Evolutionary conservation across 64 coral and sea anemone genomes (phyloP).

Genomic region (Stylophora pistillata): DNA sequence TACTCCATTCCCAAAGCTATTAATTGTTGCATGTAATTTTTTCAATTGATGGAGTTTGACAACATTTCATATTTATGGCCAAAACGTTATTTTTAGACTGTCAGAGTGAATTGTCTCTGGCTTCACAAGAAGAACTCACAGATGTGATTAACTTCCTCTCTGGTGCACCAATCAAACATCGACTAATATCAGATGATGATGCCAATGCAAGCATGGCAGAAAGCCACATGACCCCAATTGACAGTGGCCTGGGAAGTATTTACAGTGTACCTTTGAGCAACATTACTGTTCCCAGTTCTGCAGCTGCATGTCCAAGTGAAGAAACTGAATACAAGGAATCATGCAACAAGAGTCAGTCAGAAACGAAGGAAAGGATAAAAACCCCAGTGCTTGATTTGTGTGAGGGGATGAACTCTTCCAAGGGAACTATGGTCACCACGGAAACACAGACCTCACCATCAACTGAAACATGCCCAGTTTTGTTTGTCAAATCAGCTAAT

Average conservation of each 20-base stretch:
- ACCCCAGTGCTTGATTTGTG: background rate
- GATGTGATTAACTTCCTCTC: slow-evolving; percentile 99
- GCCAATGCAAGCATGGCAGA: slow-evolving; percentile 64
- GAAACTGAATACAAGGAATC: background rate
- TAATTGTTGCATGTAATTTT: no score
- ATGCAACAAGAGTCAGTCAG: background rate
- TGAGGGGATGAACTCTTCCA: background rate
- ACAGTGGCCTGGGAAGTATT: slow-evolving; percentile 93
- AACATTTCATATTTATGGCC: background rate
- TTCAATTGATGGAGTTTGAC: background rate
- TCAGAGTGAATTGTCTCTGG: slow-evolving; percentile 91
- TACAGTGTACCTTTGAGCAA: slow-evolving; percentile 71
- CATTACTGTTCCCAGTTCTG: slow-evolving; percentile 50
- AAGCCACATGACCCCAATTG: slow-evolving; percentile 77
- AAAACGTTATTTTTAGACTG: slow-evolving; percentile 44
- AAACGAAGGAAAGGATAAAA: background rate
- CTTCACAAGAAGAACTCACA: slow-evolving; percentile 91
- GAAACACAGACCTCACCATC: slow-evolving; percentile 40
- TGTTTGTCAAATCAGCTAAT: slow-evolving; percentile 5
- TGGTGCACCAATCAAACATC: slow-evolving; percentile 65
- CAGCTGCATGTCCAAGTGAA: background rate
- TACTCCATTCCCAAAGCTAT: no score
- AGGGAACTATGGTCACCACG: slow-evolving; percentile 6
- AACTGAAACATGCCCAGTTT: slow-evolving; percentile 17
- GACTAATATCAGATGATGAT: slow-evolving; percentile 52